Conservation (phyloP, 2,113 vertebrate species). For the Takifugu flavidus region DNA sequence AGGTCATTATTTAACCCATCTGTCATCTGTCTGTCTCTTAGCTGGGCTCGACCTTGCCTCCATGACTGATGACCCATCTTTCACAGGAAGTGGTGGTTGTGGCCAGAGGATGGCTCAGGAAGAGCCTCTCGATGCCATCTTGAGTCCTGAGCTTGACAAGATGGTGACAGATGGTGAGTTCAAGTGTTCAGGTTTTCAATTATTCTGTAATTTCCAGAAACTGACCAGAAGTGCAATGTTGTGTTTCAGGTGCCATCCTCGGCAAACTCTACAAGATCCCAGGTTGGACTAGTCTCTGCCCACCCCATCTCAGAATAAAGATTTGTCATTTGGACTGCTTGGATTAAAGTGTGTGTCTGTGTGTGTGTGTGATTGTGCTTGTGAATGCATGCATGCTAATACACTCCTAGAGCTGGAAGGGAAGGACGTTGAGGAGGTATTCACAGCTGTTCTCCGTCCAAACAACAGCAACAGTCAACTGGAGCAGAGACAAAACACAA, state of each 20-base stretch:
- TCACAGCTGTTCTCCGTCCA: conserved; percentile 93
- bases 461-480: conserved; percentile 59
- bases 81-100: conserved; percentile 58
- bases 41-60: conserved; percentile 83
- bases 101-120: conserved; percentile 80
- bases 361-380: no score
- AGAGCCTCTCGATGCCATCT: conserved; percentile 91
- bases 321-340: no score
- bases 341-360: no score
- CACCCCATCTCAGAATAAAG: no score
- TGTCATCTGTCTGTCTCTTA: conserved; percentile 33
- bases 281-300: conserved; percentile 69
- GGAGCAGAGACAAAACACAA: conserved; percentile 40
- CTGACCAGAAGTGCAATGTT: conserved; percentile 7
- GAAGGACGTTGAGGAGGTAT: conserved; percentile 96
- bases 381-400: background rate
- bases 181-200: background rate
- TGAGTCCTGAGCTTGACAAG: conserved; percentile 95
- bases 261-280: conserved; percentile 95
- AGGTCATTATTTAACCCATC: background rate
- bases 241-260: conserved; percentile 87
- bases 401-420: conserved; percentile 84
- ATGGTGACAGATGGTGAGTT: conserved; percentile 93
- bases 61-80: conserved; percentile 74
- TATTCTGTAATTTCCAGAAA: background rate